A percentile compares a stretch with the other conserved stretches of the same genome.
Evolutionary conservation across 2,113 vertebrate species (phyloP).

Genomic region (Oreochromis aureus): DNA sequence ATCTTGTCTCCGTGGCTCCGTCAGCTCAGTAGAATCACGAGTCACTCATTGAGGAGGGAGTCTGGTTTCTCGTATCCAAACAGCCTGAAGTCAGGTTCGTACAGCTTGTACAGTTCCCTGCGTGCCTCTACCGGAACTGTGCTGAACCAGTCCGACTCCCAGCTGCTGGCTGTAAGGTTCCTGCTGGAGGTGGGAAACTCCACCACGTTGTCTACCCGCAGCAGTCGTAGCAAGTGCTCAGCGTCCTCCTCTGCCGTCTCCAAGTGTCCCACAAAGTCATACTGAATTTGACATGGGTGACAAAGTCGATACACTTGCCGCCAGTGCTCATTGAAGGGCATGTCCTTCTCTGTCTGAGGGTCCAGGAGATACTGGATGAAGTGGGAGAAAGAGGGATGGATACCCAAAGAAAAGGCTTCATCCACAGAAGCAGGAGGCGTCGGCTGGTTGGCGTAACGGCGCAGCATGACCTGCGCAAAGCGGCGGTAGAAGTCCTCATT

Average conservation of each 20-base stretch:
- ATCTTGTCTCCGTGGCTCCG: neutral
- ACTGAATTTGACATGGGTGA: constrained; percentile 97
- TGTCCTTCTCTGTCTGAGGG: constrained; percentile 84
- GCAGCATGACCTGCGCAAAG: constrained; percentile 87
- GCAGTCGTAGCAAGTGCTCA: constrained; percentile 82
- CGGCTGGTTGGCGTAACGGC: constrained; percentile 81
- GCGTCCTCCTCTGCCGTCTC: constrained; percentile 91
- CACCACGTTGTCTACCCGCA: constrained; percentile 85
- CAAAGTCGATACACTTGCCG: constrained; percentile 90
- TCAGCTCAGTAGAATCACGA: neutral
- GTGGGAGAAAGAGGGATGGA: constrained; percentile 84
- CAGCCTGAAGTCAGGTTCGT: constrained; percentile 91
- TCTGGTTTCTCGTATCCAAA: constrained; percentile 93
- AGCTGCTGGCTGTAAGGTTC: constrained; percentile 88
- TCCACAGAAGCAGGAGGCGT: constrained; percentile 80
- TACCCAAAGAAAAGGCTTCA: constrained; percentile 81
- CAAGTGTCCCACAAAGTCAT: constrained; percentile 95
- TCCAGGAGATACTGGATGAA: constrained; percentile 96
- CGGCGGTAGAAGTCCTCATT: constrained; percentile 90
- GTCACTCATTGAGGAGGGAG: constrained; percentile 82
- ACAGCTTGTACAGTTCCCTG: constrained; percentile 88
- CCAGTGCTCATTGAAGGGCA: constrained; percentile 97
- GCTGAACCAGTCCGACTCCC: constrained; percentile 90
- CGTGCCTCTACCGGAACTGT: constrained; percentile 81
- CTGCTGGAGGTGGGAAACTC: constrained; percentile 86